Percentiles rank a stretch among this genome's conserved stretches.
Conservation (phyloP, 2,113 vertebrate genomes). For the Zosterops pallidus region DNA sequence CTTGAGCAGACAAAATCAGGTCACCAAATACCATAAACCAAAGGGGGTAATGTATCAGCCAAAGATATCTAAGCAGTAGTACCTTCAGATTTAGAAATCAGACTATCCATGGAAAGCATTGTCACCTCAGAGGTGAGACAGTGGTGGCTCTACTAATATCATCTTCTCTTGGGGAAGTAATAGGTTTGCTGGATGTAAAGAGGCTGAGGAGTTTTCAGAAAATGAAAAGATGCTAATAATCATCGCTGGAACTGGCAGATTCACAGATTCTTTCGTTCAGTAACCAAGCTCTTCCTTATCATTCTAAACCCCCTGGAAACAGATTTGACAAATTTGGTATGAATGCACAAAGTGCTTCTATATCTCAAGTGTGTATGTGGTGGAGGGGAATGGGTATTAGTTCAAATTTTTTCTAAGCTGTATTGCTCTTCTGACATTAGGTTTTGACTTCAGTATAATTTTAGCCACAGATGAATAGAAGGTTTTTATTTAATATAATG, state of each 20-base stretch:
- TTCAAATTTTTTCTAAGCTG: not conserved
- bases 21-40: not conserved
- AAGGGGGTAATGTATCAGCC: not conserved
- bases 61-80: not conserved
- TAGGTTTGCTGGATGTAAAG: not conserved
- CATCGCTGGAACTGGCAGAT: not conserved
- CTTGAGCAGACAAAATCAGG: not conserved
- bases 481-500: not conserved
- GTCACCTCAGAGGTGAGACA: not conserved
- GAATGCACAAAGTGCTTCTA: not conserved
- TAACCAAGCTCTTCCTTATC: not conserved
- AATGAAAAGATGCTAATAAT: not conserved
- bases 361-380: not conserved
- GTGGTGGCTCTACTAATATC: not conserved
- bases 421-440: not conserved
- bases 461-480: not conserved
- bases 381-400: accelerated
- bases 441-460: not conserved
- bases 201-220: not conserved
- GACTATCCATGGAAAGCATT: not conserved
- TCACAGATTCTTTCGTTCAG: not conserved
- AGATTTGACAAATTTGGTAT: not conserved
- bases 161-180: not conserved
- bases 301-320: not conserved
- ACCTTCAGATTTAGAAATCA: not conserved